phyloP scores from a whole-genome alignment of 1,140 invertebrate genomes.

The Artemia franciscana region DNA sequence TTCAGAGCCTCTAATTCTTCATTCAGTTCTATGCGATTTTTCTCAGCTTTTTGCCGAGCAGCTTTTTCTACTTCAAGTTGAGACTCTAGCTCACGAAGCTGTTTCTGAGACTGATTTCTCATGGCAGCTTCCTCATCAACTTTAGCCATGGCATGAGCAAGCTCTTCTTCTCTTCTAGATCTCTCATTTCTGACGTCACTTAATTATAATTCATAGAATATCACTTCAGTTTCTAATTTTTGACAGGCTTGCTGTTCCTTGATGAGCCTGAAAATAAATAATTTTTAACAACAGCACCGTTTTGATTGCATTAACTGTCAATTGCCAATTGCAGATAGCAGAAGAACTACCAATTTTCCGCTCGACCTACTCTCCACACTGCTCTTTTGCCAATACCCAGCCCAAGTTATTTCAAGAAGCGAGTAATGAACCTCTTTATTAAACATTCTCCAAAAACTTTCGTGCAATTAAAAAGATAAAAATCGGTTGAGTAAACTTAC shows the following conservation, averaged over 20 bases:
- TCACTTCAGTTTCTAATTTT: constrained; percentile 71
- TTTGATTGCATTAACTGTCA: too few species aligned
- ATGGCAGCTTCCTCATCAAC: constrained; percentile 72
- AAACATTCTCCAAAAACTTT: too few species aligned
- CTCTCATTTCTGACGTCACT: constrained; percentile 78
- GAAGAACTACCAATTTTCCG: too few species aligned
- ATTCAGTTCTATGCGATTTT: constrained; percentile 74
- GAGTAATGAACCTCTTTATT: too few species aligned
- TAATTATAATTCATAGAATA: constrained; percentile 44
- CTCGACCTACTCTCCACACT: too few species aligned
- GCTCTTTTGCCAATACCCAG: too few species aligned
- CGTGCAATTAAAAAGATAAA: too few species aligned
- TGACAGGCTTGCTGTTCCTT: constrained; percentile 81
- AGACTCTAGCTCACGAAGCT: constrained; percentile 66
- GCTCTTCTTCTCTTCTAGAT: constrained; percentile 78
- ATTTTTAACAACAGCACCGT: too few species aligned
- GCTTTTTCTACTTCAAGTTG: constrained; percentile 73
- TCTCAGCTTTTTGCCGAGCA: constrained; percentile 75
- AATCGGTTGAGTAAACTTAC: too few species aligned
- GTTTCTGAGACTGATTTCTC: constrained; percentile 64
- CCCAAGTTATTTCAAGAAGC: too few species aligned
- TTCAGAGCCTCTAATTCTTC: constrained; percentile 91
- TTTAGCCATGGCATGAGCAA: constrained; percentile 58
- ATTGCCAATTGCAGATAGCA: too few species aligned
- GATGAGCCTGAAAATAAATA: constrained; percentile 27